These are phyloP conservation scores for Eustalomyia histrio DNA, from an alignment of 2,888 invertebrate genomes.

Conservation along the genomic window DNA sequence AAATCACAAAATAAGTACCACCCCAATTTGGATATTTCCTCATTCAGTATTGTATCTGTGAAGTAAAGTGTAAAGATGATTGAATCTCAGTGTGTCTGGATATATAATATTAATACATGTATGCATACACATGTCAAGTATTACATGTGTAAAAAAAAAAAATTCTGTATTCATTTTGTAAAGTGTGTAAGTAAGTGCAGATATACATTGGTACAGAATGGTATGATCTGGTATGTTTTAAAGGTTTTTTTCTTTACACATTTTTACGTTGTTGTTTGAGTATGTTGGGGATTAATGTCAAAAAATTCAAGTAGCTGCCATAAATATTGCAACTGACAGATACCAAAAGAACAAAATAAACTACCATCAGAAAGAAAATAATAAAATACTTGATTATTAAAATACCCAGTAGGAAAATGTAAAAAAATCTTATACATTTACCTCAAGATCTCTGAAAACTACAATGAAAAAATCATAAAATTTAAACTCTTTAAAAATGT, in stretches of 20 bases:
- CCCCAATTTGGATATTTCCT: background rate
- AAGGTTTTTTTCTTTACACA: constrained; percentile 16
- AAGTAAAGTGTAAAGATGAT: background rate
- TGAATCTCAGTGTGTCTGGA: background rate
- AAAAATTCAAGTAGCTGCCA: constrained; percentile 62
- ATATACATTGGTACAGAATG: background rate
- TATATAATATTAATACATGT: background rate
- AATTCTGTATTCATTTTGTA: constrained; percentile 1
- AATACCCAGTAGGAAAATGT: constrained; percentile 3
- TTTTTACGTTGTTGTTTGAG: constrained; percentile 27
- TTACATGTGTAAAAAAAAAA: constrained; percentile 1
- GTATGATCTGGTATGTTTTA: constrained; percentile 38
- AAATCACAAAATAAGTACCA: too few relatives aligned
- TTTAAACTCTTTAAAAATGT: too few relatives aligned
- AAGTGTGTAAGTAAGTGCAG: constrained; percentile 8
- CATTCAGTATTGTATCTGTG: background rate
- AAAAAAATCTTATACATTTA: background rate
- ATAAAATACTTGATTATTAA: background rate
- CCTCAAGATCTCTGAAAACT: background rate
- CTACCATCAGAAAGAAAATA: background rate
- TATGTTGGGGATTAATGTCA: constrained; percentile 64
- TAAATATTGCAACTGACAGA: constrained; percentile 63
- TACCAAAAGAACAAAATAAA: constrained; percentile 31
- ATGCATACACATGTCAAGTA: constrained; percentile 20
- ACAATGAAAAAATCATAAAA: too few relatives aligned